These are phyloP conservation scores for Luidia sarsii DNA, from an alignment of 53 echinoderm and acorn worm species.

Conservation along the genomic window DNA sequence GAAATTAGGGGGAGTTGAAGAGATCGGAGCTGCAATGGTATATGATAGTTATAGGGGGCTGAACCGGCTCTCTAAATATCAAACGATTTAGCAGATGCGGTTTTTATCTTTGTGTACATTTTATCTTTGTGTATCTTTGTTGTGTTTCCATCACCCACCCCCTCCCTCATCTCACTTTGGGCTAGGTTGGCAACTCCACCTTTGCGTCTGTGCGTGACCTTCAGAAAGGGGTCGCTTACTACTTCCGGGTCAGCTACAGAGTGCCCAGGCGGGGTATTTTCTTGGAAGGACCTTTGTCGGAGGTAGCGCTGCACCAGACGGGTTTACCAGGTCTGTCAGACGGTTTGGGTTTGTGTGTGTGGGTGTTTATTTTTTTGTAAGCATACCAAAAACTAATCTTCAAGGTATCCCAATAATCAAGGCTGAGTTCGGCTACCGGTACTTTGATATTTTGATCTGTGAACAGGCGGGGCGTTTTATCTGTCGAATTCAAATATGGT, in stretches of 20 bases:
- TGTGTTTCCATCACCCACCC: too few species aligned
- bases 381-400: background rate
- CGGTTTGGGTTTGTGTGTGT: conserved; percentile 87
- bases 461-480: too few species aligned
- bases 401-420: background rate
- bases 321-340: conserved; percentile 90
- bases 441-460: too few species aligned
- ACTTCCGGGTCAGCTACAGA: conserved; percentile 90
- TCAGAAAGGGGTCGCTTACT: conserved; percentile 74
- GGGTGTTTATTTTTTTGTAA: too few species aligned
- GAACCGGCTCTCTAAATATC: too few species aligned
- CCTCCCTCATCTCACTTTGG: background rate
- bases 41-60: too few species aligned
- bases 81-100: too few species aligned
- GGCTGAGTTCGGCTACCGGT: too few species aligned
- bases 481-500: too few species aligned
- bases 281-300: conserved; percentile 84
- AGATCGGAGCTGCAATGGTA: too few species aligned
- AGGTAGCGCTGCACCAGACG: conserved; percentile 85
- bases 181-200: conserved; percentile 80
- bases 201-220: conserved; percentile 77
- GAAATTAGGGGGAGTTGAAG: conserved; percentile 14
- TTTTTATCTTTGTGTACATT: too few species aligned
- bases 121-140: too few species aligned
- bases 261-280: conserved; percentile 74